phyloP scores from a whole-genome alignment of 1,140 invertebrate genomes.

The Halictus rubicundus region DNA sequence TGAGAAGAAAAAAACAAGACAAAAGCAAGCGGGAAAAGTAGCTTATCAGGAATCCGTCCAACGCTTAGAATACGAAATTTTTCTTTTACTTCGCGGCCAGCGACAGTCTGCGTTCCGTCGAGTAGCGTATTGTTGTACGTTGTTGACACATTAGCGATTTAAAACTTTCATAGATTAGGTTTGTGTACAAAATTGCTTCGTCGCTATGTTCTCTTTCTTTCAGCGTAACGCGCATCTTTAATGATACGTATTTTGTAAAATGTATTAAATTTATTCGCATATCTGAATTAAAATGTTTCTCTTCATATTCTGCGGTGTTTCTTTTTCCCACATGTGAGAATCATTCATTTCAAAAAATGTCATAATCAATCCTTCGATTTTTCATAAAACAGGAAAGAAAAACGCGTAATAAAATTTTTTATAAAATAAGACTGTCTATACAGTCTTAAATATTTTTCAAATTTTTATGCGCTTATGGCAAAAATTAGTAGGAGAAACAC shows the following conservation, averaged over 20 bases:
- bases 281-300: neutral
- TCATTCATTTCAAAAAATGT: no score
- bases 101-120: slow-evolving; percentile 14
- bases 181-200: slow-evolving; percentile 3
- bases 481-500: no score
- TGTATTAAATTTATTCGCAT: slow-evolving; percentile 19
- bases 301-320: no score
- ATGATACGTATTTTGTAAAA: slow-evolving; percentile 23
- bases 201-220: neutral
- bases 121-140: slow-evolving; percentile 27
- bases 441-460: no score
- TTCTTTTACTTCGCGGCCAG: neutral
- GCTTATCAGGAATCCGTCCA: slow-evolving; percentile 77
- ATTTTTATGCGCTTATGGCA: no score
- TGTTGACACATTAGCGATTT: slow-evolving; percentile 7
- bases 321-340: neutral
- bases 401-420: no score
- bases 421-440: no score
- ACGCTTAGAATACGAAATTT: slow-evolving; percentile 49
- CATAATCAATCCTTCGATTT: no score
- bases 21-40: slow-evolving; percentile 53
- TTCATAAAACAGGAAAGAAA: no score
- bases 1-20: slow-evolving; percentile 1
- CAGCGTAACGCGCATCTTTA: slow-evolving; percentile 7
- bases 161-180: slow-evolving; percentile 24